phyloP scores from a whole-genome alignment of 2,797 vertebrate genomes.

The Pristis pectinata region DNA sequence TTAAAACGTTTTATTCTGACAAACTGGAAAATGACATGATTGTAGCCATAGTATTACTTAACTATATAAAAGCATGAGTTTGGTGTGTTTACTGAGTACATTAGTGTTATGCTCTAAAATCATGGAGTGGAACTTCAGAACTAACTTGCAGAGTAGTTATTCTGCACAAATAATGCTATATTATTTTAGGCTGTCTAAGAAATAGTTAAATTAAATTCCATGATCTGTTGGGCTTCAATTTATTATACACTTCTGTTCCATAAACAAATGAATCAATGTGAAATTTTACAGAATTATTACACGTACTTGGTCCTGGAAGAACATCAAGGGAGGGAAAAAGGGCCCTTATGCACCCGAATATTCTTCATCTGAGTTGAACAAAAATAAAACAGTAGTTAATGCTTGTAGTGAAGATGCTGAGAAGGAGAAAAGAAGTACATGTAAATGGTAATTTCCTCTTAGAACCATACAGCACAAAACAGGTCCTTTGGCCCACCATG shows the following conservation, averaged over 20 bases:
- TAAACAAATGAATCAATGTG: background rate
- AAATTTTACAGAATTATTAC: background rate
- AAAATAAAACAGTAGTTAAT: background rate
- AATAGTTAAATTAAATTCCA: background rate
- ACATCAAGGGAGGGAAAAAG: too few relatives aligned
- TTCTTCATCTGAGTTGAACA: background rate
- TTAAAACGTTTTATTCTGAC: background rate
- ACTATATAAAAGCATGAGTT: background rate
- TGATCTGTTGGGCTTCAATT: background rate
- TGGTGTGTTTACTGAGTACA: background rate
- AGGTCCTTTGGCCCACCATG: too few relatives aligned
- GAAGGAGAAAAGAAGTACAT: background rate
- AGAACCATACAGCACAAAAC: too few relatives aligned
- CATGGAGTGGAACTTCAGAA: background rate
- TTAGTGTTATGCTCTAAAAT: background rate
- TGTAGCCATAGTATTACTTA: background rate
- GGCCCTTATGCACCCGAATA: background rate
- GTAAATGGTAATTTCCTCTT: background rate
- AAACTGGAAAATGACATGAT: background rate
- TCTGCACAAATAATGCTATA: background rate
- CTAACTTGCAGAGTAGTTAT: background rate
- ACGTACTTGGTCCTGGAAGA: background rate
- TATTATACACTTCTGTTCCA: background rate
- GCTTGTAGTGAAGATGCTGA: background rate
- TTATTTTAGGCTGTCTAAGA: background rate